Evolutionary conservation across 2,797 vertebrate species (phyloP).

Genomic region (Anguilla pacifica): DNA sequence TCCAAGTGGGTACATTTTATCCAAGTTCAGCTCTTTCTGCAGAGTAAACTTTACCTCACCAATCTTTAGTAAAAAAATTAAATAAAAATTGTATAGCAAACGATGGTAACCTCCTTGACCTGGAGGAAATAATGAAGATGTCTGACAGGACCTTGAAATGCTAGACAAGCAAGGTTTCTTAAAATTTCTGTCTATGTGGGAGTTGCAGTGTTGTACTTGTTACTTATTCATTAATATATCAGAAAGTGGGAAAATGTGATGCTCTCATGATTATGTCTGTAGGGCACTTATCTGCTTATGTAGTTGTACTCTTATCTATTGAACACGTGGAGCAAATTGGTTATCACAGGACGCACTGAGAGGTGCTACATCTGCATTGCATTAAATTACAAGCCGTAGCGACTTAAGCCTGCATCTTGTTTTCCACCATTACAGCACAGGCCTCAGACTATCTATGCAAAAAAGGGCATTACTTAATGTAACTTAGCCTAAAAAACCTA

Average conservation of each 20-base stretch:
- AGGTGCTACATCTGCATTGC: conserved; percentile 16
- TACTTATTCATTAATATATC: conserved; percentile 7
- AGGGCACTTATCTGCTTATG: neutral
- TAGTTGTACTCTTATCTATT: conserved; percentile 3
- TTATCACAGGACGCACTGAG: conserved; percentile 4
- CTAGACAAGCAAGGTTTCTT: neutral
- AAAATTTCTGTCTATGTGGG: neutral
- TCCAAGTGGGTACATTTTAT: neutral
- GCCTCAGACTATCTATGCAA: neutral
- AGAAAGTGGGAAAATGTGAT: neutral
- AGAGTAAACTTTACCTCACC: neutral
- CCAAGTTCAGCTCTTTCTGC: neutral
- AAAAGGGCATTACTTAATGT: neutral
- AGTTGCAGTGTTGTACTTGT: neutral
- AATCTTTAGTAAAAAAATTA: neutral
- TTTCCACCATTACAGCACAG: neutral
- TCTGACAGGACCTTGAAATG: neutral
- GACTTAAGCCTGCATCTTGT: neutral
- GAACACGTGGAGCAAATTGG: neutral
- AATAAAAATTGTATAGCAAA: neutral
- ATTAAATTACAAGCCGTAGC: neutral
- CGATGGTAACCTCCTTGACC: neutral
- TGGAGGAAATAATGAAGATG: neutral
- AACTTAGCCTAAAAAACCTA: neutral
- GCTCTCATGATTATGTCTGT: conserved; percentile 11